phyloP scores from a whole-genome alignment of 1,140 invertebrate species.

The Physella acuta region DNA sequence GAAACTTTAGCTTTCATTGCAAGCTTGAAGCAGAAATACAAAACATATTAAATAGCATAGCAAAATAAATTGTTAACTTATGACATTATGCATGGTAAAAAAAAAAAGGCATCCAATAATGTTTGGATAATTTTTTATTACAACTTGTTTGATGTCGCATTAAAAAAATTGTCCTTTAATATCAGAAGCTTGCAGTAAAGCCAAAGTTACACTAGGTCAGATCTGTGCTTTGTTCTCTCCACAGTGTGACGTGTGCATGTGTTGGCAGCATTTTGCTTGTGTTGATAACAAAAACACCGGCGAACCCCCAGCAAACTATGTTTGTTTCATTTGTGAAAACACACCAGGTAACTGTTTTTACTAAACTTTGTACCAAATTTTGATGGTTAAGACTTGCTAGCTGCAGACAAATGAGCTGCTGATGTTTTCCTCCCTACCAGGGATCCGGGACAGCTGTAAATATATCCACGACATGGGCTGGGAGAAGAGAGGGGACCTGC shows the following conservation, averaged over 20 bases:
- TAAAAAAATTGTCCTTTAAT: no score
- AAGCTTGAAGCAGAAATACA: no score
- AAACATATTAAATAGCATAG: no score
- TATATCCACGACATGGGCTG: constrained; percentile 85
- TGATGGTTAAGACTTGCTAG: neutral
- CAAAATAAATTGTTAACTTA: no score
- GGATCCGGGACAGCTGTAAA: constrained; percentile 70
- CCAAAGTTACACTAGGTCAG: no score
- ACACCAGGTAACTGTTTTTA: constrained; percentile 60
- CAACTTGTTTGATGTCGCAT: no score
- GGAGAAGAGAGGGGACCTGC: constrained; percentile 78
- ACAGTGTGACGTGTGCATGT: constrained; percentile 89
- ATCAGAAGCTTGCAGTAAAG: no score
- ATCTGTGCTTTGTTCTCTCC: no score
- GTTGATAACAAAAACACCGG: constrained; percentile 72
- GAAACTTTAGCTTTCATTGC: neutral
- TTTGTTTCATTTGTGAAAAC: constrained; percentile 83
- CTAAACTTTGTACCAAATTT: neutral
- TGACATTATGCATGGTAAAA: no score
- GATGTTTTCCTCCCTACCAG: constrained; percentile 20
- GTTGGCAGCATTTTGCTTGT: constrained; percentile 91
- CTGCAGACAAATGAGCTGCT: neutral
- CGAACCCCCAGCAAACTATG: constrained; percentile 69
- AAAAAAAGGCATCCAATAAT: no score
- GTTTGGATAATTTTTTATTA: no score